Base-by-base conservation (phyloP, 2,888 invertebrate species). In the Noctua comes region DNA sequence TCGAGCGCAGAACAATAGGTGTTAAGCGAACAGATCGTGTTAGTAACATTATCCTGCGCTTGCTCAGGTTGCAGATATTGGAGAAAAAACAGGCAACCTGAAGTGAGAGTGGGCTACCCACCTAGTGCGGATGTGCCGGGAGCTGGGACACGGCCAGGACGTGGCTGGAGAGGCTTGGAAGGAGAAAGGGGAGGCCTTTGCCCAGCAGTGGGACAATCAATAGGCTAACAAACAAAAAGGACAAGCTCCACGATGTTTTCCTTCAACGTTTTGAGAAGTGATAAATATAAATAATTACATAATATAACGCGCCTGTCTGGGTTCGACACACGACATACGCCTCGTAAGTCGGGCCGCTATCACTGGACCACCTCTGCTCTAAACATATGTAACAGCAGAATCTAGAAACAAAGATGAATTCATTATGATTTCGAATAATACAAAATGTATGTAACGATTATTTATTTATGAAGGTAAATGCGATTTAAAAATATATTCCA, bases 401-500 rank as follows among this genome's bases (percentile, higher is more conserved):
- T 40, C 18, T 73, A 31, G 6, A 54, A 74, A 72, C 24, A 51
- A 51, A 73, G 13, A 54, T 11, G 11, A 24, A 24, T 27, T 27
- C 27, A 51, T n/a, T 24, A 68, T n/a, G 1, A 40, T 48, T 46
- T 51, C 21, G 0, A 85, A 79, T 83, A 80, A 83, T 87, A 86
- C 81, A 75, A 80, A 74, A 68, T 80, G 83, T 90, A 90, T 93
- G 93, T 94, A 95, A 94, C 93, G 91, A 93, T 95, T 94, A 94
- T 94, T 95, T 95, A 91, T 92, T 94, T 89, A 92, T 92, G 92
- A 93, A 87, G 83, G 88, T 96, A 96, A 96, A 96, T 96, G 95
- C 96, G 92, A 93, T 93, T 94, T 95, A 94, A 93, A 95, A 94
- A 95, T 95, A 95, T 94, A 94, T 92, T 92, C 91, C 91, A 92